Conservation (phyloP, 1,140 invertebrate genomes). For the Saccostrea echinata region DNA sequence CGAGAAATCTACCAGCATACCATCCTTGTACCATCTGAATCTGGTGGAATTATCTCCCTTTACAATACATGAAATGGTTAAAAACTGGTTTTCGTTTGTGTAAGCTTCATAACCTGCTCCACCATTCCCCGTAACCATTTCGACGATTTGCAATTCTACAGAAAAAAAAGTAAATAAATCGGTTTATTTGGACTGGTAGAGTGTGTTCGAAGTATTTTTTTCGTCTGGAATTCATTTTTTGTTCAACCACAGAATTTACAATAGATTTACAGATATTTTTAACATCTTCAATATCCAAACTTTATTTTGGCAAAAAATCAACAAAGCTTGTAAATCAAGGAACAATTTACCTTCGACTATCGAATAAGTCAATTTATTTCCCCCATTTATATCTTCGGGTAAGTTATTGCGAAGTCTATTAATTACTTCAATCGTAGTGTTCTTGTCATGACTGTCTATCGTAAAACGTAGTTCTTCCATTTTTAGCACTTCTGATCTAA, state of each 20-base stretch:
- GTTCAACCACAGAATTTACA: too few relatives aligned
- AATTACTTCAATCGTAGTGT: neutral
- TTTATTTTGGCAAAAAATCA: too few relatives aligned
- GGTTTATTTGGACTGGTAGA: too few relatives aligned
- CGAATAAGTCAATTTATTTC: neutral
- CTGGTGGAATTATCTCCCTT: constrained; percentile 55
- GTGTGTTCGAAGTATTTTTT: too few relatives aligned
- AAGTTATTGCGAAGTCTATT: neutral
- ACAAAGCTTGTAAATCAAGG: neutral
- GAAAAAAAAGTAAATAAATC: neutral
- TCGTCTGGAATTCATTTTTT: too few relatives aligned
- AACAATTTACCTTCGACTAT: neutral
- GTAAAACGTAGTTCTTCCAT: neutral
- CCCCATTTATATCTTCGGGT: neutral
- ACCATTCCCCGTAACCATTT: neutral
- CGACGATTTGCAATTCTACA: neutral
- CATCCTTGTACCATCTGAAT: constrained; percentile 68
- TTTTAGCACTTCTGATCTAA: neutral
- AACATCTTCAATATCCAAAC: too few relatives aligned
- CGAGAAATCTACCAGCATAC: constrained; percentile 18
- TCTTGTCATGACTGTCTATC: neutral
- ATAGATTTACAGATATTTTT: too few relatives aligned
- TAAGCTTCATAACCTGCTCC: neutral
- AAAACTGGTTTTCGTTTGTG: constrained; percentile 57
- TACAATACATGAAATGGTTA: constrained; percentile 65